Evolutionary conservation across 2,797 vertebrate species (phyloP).

Genomic region (Acanthornis magna): DNA sequence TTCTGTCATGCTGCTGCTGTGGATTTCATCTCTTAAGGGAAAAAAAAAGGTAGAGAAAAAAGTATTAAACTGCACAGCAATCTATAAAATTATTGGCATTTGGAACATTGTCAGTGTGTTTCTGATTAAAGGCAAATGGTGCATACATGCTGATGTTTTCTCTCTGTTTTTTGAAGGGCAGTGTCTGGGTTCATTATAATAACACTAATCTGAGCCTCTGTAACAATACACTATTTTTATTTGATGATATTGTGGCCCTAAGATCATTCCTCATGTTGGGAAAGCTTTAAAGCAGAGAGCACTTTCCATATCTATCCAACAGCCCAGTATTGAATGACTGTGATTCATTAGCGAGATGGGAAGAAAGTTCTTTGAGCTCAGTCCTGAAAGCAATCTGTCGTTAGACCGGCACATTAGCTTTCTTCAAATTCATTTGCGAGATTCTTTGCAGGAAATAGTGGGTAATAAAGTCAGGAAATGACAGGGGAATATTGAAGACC

Average conservation of each 20-base stretch:
- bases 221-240: background rate
- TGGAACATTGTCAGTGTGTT: background rate
- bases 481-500: background rate
- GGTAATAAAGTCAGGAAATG: constrained; percentile 43
- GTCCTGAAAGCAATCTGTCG: constrained; percentile 31
- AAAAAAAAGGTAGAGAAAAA: background rate
- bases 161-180: background rate
- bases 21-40: background rate
- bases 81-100: constrained; percentile 13
- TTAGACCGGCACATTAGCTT: constrained; percentile 9
- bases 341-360: background rate
- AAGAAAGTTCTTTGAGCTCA: constrained; percentile 26
- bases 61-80: background rate
- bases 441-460: constrained; percentile 23
- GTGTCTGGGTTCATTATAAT: background rate
- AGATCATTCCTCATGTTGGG: background rate
- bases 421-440: constrained; percentile 13
- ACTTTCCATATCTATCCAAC: background rate
- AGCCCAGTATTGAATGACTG: background rate
- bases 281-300: background rate
- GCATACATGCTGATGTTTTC: background rate
- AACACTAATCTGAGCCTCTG: background rate
- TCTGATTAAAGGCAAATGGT: constrained; percentile 10
- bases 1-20: background rate
- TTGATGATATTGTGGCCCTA: background rate